Conservation (phyloP, 2,888 invertebrate genomes). For the Dryobotodes eremita region DNA sequence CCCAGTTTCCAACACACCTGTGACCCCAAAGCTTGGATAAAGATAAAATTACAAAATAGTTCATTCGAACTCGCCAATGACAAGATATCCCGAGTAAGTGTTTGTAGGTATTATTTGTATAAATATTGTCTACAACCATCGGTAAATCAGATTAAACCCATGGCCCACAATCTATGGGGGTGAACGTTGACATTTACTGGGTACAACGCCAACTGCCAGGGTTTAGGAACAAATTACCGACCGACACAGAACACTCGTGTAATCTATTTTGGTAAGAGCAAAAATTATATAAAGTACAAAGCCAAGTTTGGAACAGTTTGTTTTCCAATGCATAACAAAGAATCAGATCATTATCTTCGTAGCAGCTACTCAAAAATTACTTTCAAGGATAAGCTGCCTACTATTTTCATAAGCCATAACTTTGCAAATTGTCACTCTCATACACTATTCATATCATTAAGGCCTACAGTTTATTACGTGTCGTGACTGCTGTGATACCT, state of each 20-base stretch:
- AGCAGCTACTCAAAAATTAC: slow-evolving; percentile 7
- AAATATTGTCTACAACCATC: slow-evolving; percentile 1
- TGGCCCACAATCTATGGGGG: slow-evolving; percentile 1
- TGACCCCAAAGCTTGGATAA: not conserved
- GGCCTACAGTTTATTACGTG: slow-evolving; percentile 49
- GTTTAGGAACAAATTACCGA: not conserved
- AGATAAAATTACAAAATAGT: not conserved
- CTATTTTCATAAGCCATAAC: slow-evolving; percentile 50
- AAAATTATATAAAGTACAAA: not conserved
- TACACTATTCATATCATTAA: slow-evolving; percentile 64
- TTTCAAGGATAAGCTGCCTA: slow-evolving; percentile 44
- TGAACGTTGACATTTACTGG: slow-evolving; percentile 42
- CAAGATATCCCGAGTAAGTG: not conserved
- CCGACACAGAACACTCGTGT: not conserved
- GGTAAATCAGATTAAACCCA: slow-evolving; percentile 23
- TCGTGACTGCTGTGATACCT: slow-evolving; percentile 59
- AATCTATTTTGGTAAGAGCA: not conserved
- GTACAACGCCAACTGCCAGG: slow-evolving; percentile 6
- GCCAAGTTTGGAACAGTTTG: not conserved
- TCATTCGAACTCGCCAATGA: not conserved
- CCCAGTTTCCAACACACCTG: not conserved
- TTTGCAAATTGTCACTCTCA: slow-evolving; percentile 58
- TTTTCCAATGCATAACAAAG: not conserved
- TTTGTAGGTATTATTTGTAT: slow-evolving; percentile 2
- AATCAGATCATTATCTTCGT: not conserved